Conservation (phyloP, 1,140 invertebrate genomes). For the Schmidtea mediterranea region DNA sequence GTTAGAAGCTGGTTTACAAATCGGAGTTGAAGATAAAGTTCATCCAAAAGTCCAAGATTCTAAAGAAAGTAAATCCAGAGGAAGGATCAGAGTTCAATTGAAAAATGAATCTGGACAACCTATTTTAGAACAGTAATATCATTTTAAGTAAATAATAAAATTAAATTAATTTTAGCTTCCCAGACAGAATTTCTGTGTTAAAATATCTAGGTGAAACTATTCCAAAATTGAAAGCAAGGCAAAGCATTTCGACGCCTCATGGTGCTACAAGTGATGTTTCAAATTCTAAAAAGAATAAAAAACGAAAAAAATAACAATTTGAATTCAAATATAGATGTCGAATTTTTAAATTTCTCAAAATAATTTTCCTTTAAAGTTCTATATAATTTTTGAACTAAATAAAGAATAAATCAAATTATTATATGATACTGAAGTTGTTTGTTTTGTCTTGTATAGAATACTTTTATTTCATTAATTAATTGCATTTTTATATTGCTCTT, state of each 20-base stretch:
- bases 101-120: constrained; percentile 64
- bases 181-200: constrained; percentile 40
- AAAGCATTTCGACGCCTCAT: background rate
- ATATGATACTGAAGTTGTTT: too few species aligned
- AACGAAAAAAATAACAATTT: background rate
- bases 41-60: constrained; percentile 69
- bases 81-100: constrained; percentile 62
- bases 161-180: background rate
- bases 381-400: too few species aligned
- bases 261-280: background rate
- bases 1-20: constrained; percentile 44
- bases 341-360: too few species aligned
- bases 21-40: constrained; percentile 65
- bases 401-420: too few species aligned
- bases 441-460: too few species aligned
- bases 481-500: too few species aligned
- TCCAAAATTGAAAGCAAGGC: constrained; percentile 54
- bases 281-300: background rate
- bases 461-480: too few species aligned
- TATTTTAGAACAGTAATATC: constrained; percentile 42
- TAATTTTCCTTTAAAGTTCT: too few species aligned
- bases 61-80: constrained; percentile 44
- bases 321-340: too few species aligned
- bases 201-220: constrained; percentile 51
- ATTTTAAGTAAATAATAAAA: constrained; percentile 28